phyloP scores from a whole-genome alignment of 2,797 vertebrate genomes.

The Lepidocolaptes lacrymiger region DNA sequence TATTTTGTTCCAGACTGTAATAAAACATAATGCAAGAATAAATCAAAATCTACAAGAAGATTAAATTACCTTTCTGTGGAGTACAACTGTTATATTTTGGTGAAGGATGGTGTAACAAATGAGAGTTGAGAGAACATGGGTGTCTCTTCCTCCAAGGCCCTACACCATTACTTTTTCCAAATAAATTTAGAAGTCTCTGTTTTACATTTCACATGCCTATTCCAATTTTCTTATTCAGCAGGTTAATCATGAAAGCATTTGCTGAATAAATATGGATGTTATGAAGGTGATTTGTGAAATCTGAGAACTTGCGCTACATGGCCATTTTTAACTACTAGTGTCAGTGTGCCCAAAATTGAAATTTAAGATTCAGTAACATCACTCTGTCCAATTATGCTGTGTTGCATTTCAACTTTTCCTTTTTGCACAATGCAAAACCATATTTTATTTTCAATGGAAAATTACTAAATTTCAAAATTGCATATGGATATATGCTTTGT shows the following conservation, averaged over 20 bases:
- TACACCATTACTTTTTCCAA: neutral
- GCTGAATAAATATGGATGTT: neutral
- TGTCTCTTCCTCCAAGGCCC: neutral
- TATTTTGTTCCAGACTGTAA: neutral
- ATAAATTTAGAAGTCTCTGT: neutral
- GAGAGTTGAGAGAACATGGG: neutral
- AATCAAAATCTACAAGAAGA: neutral
- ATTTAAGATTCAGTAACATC: neutral
- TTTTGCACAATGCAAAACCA: neutral
- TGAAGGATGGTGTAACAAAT: neutral
- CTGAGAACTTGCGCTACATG: constrained; percentile 4
- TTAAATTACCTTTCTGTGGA: neutral
- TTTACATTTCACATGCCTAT: constrained; percentile 13
- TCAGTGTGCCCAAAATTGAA: constrained; percentile 23
- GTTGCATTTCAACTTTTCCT: neutral
- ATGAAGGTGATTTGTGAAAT: constrained; percentile 9
- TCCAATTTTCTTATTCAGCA: neutral
- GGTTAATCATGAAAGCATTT: neutral
- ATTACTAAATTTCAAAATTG: neutral
- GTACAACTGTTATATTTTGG: neutral
- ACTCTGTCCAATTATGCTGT: neutral
- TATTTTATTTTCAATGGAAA: constrained; percentile 40
- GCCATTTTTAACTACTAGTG: constrained; percentile 6
- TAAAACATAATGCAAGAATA: neutral
- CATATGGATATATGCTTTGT: neutral